A percentile compares a stretch with the other conserved stretches of the same genome.
Conservation (phyloP, 2,888 invertebrate species). For the Hypolimnas misippus region DNA sequence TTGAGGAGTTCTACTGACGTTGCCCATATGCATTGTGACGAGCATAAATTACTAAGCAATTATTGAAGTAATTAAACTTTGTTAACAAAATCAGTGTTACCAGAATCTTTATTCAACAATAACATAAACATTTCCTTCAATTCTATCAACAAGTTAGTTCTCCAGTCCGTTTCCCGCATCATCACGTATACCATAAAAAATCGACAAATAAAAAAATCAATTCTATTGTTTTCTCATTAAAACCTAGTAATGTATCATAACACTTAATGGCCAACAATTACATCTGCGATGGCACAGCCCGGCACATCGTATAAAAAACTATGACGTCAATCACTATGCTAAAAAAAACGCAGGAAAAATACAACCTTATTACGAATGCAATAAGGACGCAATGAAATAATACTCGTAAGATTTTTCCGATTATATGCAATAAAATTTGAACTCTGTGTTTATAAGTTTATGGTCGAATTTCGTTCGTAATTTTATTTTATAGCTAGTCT, state of each 20-base stretch:
- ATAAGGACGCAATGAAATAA: neutral
- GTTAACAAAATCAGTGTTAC: no score
- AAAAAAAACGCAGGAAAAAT: no score
- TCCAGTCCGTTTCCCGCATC: neutral
- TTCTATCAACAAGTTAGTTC: no score
- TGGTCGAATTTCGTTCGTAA: neutral
- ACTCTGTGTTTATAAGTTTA: neutral
- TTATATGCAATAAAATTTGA: neutral
- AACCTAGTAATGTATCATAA: constrained; percentile 14
- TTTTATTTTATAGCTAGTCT: constrained; percentile 19
- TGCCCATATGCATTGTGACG: no score
- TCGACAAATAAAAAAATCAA: neutral
- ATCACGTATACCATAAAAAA: neutral
- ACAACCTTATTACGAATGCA: neutral
- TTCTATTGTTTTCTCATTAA: constrained; percentile 10
- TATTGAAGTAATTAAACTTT: no score
- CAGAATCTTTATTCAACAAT: no score
- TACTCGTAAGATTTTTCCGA: neutral
- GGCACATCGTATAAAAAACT: constrained; percentile 44
- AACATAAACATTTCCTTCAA: no score
- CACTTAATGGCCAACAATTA: constrained; percentile 12
- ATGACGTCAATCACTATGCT: constrained; percentile 40
- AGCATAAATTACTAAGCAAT: no score
- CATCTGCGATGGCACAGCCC: constrained; percentile 46
- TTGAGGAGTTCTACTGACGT: no score